Evolutionary conservation across 92 coral and sea anemone species (phyloP).

Genomic region (Epizoanthus ramosus): DNA sequence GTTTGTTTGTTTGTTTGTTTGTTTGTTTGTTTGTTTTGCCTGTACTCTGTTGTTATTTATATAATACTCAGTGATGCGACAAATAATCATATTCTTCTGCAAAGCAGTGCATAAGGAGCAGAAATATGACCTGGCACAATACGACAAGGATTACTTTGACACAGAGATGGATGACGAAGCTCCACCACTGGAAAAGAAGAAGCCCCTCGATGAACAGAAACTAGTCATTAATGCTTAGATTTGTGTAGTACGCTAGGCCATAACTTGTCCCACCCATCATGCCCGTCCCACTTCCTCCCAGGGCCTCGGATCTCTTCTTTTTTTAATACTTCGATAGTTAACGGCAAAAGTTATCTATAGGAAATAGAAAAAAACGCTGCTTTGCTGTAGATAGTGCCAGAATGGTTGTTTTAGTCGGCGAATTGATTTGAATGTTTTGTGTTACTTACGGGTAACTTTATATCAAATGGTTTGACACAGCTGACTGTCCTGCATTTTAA

Average conservation of each 20-base stretch:
- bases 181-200: slow-evolving; percentile 87
- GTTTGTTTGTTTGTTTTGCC: too few relatives aligned
- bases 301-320: background rate
- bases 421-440: too few relatives aligned
- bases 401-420: too few relatives aligned
- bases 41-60: too few relatives aligned
- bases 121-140: slow-evolving; percentile 77
- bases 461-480: background rate
- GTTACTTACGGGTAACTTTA: too few relatives aligned
- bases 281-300: background rate
- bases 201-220: slow-evolving; percentile 87
- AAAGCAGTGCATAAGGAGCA: slow-evolving; percentile 72
- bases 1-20: too few relatives aligned
- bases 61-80: too few relatives aligned
- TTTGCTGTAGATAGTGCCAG: too few relatives aligned
- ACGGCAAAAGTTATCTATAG: too few relatives aligned
- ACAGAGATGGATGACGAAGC: slow-evolving; percentile 91
- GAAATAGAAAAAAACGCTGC: too few relatives aligned
- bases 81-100: slow-evolving; percentile 90
- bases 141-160: slow-evolving; percentile 74
- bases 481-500: background rate
- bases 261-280: background rate
- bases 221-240: slow-evolving; percentile 77
- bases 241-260: background rate
- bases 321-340: background rate